Evolutionary conservation across 2,888 invertebrate species (phyloP), one percentile per base, ranked within the genome.

Genomic region (Lysandra bellargus): DNA sequence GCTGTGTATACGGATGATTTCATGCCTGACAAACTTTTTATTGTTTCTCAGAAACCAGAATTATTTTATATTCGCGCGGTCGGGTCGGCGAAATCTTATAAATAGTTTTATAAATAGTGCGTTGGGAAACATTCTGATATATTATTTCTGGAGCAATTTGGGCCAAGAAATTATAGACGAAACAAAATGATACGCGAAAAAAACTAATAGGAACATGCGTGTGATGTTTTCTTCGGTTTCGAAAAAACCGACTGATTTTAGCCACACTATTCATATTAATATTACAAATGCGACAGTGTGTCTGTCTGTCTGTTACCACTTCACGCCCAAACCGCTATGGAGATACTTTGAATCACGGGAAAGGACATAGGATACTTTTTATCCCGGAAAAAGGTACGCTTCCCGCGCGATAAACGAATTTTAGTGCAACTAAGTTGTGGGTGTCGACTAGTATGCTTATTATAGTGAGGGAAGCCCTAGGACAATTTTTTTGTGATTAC

Each of bases 51-150:
- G 69, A 69, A 69, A 69, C 33, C 69, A 69, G 69, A 69, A 69
- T 69, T 69, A 69, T 37, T 69, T 69, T 37, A 69, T 69, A 69
- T 33, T 12, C 69, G 69, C 69, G 69, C 33, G 37, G 69, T 17
- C 69, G 69, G 69, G 69, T 69, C 69, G 69, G 69, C 4, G 14
- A 9, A 17, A 69, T 69, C 69, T 69, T 37, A 37, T 69, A 69
- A 69, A 37, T 69, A 69, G 37, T 75, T 49, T 75, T 75, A 75
- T 75, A 75, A 75, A 75, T 75, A 75, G 75, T 75, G 75, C 23
- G 75, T 75, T 75, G 75, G n/a, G 75, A n/a, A 44, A 75, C 75
- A 30, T 49, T 75, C 30, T 23, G 75, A 75, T 44, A 75, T 75
- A 75, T 69, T 69, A 69, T 23, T 74, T 74, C 23, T 49, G 44